phyloP scores from a whole-genome alignment of 1,140 invertebrate species.

The Drosophila sucinea region DNA sequence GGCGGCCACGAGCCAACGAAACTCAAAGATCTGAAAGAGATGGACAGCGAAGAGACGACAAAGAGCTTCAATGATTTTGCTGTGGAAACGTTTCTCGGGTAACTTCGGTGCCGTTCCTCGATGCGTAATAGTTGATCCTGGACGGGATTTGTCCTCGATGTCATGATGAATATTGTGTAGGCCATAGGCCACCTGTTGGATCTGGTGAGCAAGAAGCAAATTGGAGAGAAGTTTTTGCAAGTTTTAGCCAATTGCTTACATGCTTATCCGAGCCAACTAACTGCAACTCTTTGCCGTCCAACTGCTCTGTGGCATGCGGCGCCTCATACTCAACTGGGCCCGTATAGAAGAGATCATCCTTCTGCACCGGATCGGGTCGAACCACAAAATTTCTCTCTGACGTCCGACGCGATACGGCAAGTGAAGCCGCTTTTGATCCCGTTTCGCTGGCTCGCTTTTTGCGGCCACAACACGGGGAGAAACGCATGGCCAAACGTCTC shows the following conservation, averaged over 20 bases:
- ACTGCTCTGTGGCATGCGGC: conserved; percentile 39
- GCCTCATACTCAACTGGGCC: conserved; percentile 52
- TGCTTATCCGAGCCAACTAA: conserved; percentile 42
- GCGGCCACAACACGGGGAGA: neutral
- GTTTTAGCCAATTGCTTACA: conserved; percentile 18
- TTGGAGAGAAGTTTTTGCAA: no score
- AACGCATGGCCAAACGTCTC: conserved; percentile 1
- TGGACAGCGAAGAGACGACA: conserved; percentile 61
- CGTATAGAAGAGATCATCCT: conserved; percentile 73
- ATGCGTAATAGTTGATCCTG: no score
- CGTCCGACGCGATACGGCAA: neutral
- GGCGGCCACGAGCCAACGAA: conserved; percentile 55
- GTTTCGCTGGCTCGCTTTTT: neutral
- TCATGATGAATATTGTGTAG: conserved; percentile 43
- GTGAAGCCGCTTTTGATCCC: neutral
- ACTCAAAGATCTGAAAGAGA: conserved; percentile 59
- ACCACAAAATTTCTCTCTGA: conserved; percentile 51
- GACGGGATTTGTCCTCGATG: neutral
- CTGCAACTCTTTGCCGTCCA: conserved; percentile 60
- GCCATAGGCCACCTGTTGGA: conserved; percentile 49
- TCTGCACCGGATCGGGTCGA: conserved; percentile 57
- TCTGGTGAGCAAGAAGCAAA: conserved; percentile 1
- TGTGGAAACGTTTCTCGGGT: neutral
- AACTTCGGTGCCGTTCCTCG: no score
- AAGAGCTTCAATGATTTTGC: conserved; percentile 33